A percentile compares a stretch with the other conserved stretches of the same genome.
These are phyloP conservation scores for Urocynchramus pylzowi DNA, from an alignment of 2,113 vertebrate genomes.

Conservation along the genomic window DNA sequence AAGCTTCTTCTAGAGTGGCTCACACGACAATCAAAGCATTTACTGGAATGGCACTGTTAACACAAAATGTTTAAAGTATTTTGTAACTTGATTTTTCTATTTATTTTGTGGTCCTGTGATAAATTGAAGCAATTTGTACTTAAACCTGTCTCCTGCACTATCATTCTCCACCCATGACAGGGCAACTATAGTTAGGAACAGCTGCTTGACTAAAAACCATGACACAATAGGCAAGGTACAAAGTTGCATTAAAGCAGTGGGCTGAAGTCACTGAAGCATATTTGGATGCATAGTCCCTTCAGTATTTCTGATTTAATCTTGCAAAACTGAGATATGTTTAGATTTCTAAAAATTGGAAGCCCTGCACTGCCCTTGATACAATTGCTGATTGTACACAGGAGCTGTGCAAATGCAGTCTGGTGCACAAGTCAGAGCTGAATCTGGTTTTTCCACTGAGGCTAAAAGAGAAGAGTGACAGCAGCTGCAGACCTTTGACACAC, in stretches of 20 bases:
- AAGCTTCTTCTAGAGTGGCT: background rate
- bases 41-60: background rate
- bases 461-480: conserved; percentile 59
- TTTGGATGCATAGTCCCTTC: background rate
- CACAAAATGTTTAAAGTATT: background rate
- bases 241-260: background rate
- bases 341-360: background rate
- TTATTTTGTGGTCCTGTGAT: background rate
- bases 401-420: background rate
- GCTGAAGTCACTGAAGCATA: background rate
- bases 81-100: background rate
- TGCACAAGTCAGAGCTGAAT: background rate
- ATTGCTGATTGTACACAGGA: background rate
- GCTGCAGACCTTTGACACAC: conserved; percentile 66
- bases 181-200: conserved; percentile 65
- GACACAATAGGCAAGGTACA: conserved; percentile 9
- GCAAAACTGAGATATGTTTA: background rate
- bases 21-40: background rate
- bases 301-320: background rate
- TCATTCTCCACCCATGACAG: conserved; percentile 40
- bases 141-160: background rate
- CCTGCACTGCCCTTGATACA: background rate
- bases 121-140: background rate
- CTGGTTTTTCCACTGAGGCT: conserved; percentile 30
- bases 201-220: conserved; percentile 29